Percentiles rank a stretch among this genome's conserved stretches.
Conservation (phyloP, 2,888 invertebrate species). For the Limnephilus marmoratus region DNA sequence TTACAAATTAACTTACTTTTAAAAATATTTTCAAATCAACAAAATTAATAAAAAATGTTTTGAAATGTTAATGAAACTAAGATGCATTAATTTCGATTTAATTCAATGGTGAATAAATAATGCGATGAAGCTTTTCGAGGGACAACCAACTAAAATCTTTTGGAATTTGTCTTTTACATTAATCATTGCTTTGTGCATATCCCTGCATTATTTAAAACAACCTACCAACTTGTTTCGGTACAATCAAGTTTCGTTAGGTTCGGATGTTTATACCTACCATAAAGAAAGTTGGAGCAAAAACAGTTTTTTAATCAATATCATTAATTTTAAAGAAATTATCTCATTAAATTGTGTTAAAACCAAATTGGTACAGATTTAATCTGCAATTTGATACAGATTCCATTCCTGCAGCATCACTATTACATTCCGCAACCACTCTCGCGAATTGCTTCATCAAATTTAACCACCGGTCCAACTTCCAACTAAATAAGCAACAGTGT, state of each 20-base stretch:
- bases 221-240: neutral
- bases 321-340: too few relatives aligned
- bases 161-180: neutral
- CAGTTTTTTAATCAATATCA: too few relatives aligned
- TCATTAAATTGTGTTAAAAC: neutral
- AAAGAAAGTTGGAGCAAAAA: too few relatives aligned
- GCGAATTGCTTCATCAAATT: slow-evolving; percentile 41
- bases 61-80: neutral
- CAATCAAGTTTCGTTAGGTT: neutral
- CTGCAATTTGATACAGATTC: neutral
- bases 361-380: neutral
- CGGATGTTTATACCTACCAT: neutral
- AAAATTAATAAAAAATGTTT: neutral
- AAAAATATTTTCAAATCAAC: too few relatives aligned
- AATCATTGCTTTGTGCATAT: neutral
- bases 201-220: neutral
- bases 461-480: neutral
- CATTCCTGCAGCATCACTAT: neutral
- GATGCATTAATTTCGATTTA: neutral
- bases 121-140: neutral
- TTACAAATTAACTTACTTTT: neutral
- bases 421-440: neutral
- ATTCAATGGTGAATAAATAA: neutral
- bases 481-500: neutral
- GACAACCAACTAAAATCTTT: neutral